Evolutionary conservation across 2,797 vertebrate species (phyloP).

Genomic region (Kryptolebias ocellatus): DNA sequence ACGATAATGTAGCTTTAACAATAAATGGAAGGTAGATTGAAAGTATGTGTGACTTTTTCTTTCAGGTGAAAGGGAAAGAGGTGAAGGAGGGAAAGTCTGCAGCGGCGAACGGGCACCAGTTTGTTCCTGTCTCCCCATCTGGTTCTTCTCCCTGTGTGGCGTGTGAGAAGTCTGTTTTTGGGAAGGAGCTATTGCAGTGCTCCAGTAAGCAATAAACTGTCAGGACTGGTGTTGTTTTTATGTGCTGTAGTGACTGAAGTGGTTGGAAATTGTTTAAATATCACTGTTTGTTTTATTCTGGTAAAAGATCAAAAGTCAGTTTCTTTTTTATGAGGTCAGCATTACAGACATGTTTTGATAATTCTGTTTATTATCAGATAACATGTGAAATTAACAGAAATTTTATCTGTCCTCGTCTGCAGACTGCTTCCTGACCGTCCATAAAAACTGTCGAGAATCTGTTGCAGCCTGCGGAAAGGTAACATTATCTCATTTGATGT

Average conservation of each 20-base stretch:
- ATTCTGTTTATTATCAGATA: conserved; percentile 42
- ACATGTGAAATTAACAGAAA: conserved; percentile 31
- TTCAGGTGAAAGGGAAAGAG: conserved; percentile 85
- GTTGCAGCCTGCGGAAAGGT: conserved; percentile 87
- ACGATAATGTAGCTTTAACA: conserved; percentile 7
- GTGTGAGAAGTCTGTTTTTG: conserved; percentile 88
- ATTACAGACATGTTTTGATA: conserved; percentile 24
- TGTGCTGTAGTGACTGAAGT: conserved; percentile 38
- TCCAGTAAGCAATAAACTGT: conserved; percentile 83
- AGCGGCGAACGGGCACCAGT: conserved; percentile 83
- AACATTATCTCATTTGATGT: conserved; percentile 32
- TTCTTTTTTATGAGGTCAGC: conserved; percentile 23
- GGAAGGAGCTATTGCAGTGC: conserved; percentile 91
- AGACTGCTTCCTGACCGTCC: conserved; percentile 87
- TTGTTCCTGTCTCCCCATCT: conserved; percentile 81
- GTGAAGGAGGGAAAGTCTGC: conserved; percentile 80
- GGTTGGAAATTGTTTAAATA: conserved; percentile 58
- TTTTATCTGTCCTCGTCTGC: conserved; percentile 67
- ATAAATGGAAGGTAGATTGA: conserved; percentile 23
- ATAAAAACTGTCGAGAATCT: conserved; percentile 88
- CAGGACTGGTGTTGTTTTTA: conserved; percentile 52
- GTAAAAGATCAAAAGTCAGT: conserved; percentile 34
- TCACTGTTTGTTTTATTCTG: conserved; percentile 5
- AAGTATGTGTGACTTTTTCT: conserved; percentile 33
- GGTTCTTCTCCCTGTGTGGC: conserved; percentile 85